Evolutionary conservation across 1,140 invertebrate genomes (phyloP).

Genomic region (Drosophila lowei): DNA sequence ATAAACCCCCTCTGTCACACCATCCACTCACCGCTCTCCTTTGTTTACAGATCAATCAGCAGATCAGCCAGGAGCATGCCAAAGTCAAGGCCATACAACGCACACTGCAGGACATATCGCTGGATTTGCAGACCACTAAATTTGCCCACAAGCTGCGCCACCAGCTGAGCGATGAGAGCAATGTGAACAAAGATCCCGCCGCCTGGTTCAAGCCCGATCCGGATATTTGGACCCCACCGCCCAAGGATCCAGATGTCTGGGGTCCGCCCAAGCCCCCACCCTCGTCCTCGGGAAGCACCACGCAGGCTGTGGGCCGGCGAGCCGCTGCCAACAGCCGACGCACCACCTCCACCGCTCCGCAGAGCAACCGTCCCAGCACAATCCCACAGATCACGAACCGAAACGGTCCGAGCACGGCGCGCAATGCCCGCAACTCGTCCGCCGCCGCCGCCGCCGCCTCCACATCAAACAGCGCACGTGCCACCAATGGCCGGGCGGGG

Average conservation of each 20-base stretch:
- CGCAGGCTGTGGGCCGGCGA: slow-evolving; percentile 58
- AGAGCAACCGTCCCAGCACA: slow-evolving; percentile 54
- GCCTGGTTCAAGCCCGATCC: slow-evolving; percentile 84
- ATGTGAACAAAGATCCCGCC: slow-evolving; percentile 75
- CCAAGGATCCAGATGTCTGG: slow-evolving; percentile 94
- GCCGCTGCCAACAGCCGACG: slow-evolving; percentile 83
- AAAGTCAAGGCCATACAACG: slow-evolving; percentile 92
- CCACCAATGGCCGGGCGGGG: slow-evolving; percentile 47
- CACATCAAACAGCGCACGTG: slow-evolving; percentile 43
- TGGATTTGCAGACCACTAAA: slow-evolving; percentile 76
- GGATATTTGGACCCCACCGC: slow-evolving; percentile 89
- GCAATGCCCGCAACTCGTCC: slow-evolving; percentile 33
- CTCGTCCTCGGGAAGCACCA: slow-evolving; percentile 63
- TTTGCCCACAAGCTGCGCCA: slow-evolving; percentile 68
- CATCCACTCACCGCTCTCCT: not conserved
- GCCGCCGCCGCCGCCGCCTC: slow-evolving; percentile 16
- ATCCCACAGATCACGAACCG: slow-evolving; percentile 65
- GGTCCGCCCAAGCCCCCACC: slow-evolving; percentile 89
- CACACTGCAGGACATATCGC: slow-evolving; percentile 85
- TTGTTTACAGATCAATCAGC: slow-evolving; percentile 90
- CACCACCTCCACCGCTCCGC: slow-evolving; percentile 83
- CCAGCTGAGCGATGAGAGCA: slow-evolving; percentile 63
- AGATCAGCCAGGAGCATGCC: slow-evolving; percentile 95
- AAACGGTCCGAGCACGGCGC: slow-evolving; percentile 36
- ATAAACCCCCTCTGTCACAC: no score